A percentile compares a stretch with the other conserved stretches of the same genome.
phyloP scores from a whole-genome alignment of 2,888 invertebrate genomes.

The Ornithoptera priamus region DNA sequence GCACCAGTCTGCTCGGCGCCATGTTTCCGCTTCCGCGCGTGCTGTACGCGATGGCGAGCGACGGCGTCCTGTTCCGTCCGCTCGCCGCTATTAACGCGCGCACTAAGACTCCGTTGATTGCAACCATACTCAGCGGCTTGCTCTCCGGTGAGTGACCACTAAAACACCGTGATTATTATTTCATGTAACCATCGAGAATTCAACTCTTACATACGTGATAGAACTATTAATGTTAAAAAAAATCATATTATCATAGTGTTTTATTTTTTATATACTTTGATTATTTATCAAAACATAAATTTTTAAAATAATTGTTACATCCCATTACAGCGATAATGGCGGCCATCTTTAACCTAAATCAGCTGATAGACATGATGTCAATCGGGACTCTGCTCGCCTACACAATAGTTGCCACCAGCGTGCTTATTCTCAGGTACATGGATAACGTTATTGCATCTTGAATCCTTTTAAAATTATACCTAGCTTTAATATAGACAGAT shows the following conservation, averaged over 20 bases:
- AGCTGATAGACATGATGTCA: conserved; percentile 97
- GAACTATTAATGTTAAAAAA: too few relatives aligned
- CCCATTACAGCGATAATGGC: conserved; percentile 86
- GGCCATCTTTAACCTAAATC: conserved; percentile 92
- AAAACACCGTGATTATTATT: too few relatives aligned
- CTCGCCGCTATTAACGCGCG: conserved; percentile 84
- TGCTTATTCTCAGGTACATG: conserved; percentile 89
- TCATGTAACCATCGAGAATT: too few relatives aligned
- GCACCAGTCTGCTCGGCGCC: conserved; percentile 91
- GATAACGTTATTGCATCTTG: too few relatives aligned
- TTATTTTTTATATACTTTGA: too few relatives aligned
- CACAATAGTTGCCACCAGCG: conserved; percentile 94
- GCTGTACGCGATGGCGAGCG: conserved; percentile 94
- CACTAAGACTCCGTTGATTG: conserved; percentile 89
- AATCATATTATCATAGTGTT: too few relatives aligned
- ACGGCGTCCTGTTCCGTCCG: conserved; percentile 89
- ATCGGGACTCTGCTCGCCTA: conserved; percentile 95
- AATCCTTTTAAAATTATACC: too few relatives aligned
- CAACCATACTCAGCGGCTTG: conserved; percentile 87
- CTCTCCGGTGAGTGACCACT: conserved; percentile 80
- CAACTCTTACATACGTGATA: too few relatives aligned
- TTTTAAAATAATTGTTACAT: too few relatives aligned
- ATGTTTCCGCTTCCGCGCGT: conserved; percentile 94
- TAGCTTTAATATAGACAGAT: too few relatives aligned
- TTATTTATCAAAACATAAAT: too few relatives aligned